Conservation (phyloP, 2,888 invertebrate genomes). For the Electrophaes corylata region DNA sequence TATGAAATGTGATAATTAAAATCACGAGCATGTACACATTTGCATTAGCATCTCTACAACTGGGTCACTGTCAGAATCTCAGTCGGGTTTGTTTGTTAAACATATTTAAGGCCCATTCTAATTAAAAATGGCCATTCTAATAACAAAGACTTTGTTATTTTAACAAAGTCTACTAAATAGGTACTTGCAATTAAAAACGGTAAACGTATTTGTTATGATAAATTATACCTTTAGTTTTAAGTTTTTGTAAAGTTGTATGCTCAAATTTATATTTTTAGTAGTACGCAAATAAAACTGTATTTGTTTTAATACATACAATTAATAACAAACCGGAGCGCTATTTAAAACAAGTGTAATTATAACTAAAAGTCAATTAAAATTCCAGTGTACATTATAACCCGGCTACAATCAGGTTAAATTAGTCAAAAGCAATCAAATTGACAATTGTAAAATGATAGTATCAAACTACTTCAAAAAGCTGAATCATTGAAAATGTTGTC, state of each 20-base stretch:
- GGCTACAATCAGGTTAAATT: constrained; percentile 15
- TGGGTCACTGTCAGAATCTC: constrained; percentile 19
- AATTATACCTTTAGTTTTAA: too few species aligned
- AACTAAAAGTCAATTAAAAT: constrained; percentile 1
- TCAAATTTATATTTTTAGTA: background rate
- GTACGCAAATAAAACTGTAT: too few species aligned
- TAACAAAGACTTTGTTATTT: too few species aligned
- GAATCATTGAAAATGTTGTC: constrained; percentile 22
- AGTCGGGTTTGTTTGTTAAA: constrained; percentile 8
- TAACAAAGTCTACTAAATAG: too few species aligned
- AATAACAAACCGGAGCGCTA: background rate
- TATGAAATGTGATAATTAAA: constrained; percentile 25
- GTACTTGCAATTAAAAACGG: too few species aligned
- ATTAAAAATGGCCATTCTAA: background rate
- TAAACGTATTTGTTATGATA: too few species aligned
- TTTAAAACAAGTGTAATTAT: background rate
- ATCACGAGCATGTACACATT: constrained; percentile 22
- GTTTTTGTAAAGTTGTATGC: too few species aligned
- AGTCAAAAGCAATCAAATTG: constrained; percentile 11
- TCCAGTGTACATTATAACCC: constrained; percentile 1
- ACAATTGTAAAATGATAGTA: constrained; percentile 32
- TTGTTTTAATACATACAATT: background rate
- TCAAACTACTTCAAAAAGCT: constrained; percentile 14
- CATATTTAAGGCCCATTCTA: constrained; percentile 7
- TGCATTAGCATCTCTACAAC: constrained; percentile 25